Conservation (phyloP, 2,113 vertebrate species). For the Amphilophus citrinellus region DNA sequence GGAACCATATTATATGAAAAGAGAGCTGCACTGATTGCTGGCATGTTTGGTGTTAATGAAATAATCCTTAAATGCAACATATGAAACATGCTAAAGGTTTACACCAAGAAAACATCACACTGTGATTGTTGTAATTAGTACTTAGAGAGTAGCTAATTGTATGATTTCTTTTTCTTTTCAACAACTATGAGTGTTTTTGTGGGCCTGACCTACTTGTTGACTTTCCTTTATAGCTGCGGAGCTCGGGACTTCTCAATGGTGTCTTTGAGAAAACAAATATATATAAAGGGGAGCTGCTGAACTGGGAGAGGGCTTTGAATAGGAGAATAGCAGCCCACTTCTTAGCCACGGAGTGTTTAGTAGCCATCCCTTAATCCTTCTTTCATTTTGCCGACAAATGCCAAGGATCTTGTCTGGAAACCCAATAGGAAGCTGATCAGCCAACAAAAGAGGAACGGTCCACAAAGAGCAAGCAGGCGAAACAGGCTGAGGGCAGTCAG, state of each 20-base stretch:
- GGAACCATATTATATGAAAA: no score
- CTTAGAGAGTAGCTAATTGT: not conserved
- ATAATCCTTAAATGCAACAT: not conserved
- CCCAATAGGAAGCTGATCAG: slow-evolving; percentile 95
- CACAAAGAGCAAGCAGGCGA: slow-evolving; percentile 86
- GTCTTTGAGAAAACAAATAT: slow-evolving; percentile 81
- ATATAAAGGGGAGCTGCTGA: slow-evolving; percentile 73
- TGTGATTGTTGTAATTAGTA: not conserved
- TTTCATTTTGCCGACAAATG: slow-evolving; percentile 97
- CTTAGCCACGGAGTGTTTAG: slow-evolving; percentile 91
- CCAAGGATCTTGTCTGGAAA: slow-evolving; percentile 92
- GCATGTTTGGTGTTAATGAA: not conserved
- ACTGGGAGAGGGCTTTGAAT: slow-evolving; percentile 60
- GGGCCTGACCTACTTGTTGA: slow-evolving; percentile 71
- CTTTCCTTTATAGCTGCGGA: slow-evolving; percentile 60
- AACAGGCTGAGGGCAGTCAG: slow-evolving; percentile 69
- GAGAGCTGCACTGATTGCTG: no score
- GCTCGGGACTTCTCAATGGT: slow-evolving; percentile 63
- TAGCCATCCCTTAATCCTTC: slow-evolving; percentile 92
- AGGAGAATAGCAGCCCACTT: slow-evolving; percentile 85
- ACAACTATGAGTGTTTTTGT: slow-evolving; percentile 35
- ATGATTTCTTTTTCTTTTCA: not conserved
- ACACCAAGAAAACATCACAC: not conserved
- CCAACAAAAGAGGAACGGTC: slow-evolving; percentile 91
- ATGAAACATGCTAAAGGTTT: not conserved